A percentile compares a stretch with the other conserved stretches of the same genome.
Conservation (phyloP, 2,888 invertebrate species). For the Drosophila kambysellisi region DNA sequence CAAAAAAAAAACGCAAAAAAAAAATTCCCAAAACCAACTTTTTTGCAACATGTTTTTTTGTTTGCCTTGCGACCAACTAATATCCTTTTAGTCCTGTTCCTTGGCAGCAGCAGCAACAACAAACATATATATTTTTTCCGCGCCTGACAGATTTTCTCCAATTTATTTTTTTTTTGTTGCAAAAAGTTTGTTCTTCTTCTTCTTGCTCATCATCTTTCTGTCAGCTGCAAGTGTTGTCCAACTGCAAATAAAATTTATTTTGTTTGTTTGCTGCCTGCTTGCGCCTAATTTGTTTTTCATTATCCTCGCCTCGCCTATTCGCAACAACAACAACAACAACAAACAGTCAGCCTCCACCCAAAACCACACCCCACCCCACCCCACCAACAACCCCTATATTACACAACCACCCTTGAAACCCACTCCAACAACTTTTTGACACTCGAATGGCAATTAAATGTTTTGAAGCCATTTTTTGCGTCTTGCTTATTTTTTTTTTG, state of each 20-base stretch:
- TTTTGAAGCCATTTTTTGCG: slow-evolving; percentile 73
- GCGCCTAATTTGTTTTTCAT: slow-evolving; percentile 76
- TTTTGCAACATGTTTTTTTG: slow-evolving; percentile 31
- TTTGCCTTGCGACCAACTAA: slow-evolving; percentile 22
- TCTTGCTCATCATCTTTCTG: slow-evolving; percentile 40
- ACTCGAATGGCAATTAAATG: slow-evolving; percentile 78
- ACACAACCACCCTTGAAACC: slow-evolving; percentile 11
- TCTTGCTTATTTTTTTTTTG: slow-evolving; percentile 21
- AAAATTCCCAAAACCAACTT: slow-evolving; percentile 19
- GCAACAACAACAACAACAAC: slow-evolving; percentile 1
- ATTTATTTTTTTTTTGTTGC: slow-evolving; percentile 23
- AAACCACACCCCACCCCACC: not conserved
- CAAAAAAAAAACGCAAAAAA: not conserved
- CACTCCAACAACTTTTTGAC: slow-evolving; percentile 58
- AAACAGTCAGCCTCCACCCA: slow-evolving; percentile 18
- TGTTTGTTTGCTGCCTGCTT: slow-evolving; percentile 47
- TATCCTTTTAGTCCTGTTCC: slow-evolving; percentile 30
- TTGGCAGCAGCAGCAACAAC: slow-evolving; percentile 48
- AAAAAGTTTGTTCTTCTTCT: slow-evolving; percentile 1
- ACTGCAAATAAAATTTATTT: slow-evolving; percentile 55
- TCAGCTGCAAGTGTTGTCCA: slow-evolving; percentile 76
- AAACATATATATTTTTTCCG: slow-evolving; percentile 26
- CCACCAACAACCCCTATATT: not conserved
- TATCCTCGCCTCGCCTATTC: slow-evolving; percentile 44
- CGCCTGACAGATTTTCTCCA: slow-evolving; percentile 65